Percentiles rank a stretch among this genome's conserved stretches.
Conservation (phyloP, 1,140 invertebrate species). For the Drosophila mojavensis region DNA sequence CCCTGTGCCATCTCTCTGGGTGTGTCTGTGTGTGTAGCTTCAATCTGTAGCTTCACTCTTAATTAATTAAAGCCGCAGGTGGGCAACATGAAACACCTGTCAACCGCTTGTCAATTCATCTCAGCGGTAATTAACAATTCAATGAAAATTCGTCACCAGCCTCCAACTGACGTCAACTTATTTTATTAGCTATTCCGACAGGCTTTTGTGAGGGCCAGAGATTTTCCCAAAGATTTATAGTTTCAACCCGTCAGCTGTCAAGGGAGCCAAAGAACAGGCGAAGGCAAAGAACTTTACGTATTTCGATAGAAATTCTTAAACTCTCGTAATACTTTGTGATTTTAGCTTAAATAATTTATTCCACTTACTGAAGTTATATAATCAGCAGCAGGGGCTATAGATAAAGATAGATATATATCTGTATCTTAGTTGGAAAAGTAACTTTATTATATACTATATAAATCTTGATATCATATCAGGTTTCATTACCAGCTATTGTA, state of each 20-base stretch:
- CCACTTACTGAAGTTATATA: no score
- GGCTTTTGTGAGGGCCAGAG: slow-evolving; percentile 21
- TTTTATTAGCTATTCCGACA: slow-evolving; percentile 44
- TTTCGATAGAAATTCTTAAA: not conserved
- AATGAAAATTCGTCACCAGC: slow-evolving; percentile 36
- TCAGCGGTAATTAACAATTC: slow-evolving; percentile 66
- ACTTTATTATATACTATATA: no score
- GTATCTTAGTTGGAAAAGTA: no score
- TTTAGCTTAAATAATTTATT: no score
- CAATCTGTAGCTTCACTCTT: slow-evolving; percentile 48
- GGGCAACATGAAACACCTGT: slow-evolving; percentile 52
- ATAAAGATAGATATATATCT: no score
- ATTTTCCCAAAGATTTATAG: slow-evolving; percentile 33
- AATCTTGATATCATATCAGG: no score
- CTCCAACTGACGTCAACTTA: slow-evolving; percentile 17
- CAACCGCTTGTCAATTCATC: slow-evolving; percentile 67
- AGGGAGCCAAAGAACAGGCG: slow-evolving; percentile 1
- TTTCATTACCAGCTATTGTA: no score
- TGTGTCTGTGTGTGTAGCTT: not conserved
- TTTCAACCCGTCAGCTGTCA: slow-evolving; percentile 21
- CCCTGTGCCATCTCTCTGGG: not conserved
- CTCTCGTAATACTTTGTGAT: no score
- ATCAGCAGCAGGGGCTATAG: no score
- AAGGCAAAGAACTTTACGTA: not conserved
- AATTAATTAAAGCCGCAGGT: slow-evolving; percentile 65